Evolutionary conservation across 2,113 vertebrate genomes (phyloP).

Genomic region (Petroica traversi): DNA sequence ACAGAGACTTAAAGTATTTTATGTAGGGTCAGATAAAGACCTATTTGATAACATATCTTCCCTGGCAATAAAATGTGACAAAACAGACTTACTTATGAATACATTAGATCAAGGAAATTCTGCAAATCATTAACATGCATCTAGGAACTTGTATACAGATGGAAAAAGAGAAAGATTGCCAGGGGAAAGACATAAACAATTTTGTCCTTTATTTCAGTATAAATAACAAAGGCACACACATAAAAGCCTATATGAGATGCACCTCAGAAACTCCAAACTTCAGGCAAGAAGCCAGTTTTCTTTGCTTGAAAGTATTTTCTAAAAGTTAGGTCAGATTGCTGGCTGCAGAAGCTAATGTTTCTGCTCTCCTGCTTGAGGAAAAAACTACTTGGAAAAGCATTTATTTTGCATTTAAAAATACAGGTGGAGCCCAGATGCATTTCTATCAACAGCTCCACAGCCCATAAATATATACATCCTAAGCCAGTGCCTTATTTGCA

Average conservation of each 20-base stretch:
- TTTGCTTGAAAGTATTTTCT: background rate
- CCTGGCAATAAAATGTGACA: background rate
- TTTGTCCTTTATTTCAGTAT: background rate
- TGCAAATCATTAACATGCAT: background rate
- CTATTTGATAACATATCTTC: background rate
- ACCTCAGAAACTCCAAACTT: background rate
- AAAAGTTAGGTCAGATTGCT: background rate
- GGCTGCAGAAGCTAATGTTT: background rate
- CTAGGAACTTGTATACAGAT: background rate
- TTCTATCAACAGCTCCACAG: background rate
- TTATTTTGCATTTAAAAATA: constrained; percentile 23
- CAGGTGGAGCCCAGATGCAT: background rate
- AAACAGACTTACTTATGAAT: background rate
- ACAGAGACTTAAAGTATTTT: background rate
- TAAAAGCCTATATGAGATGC: background rate
- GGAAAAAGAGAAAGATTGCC: background rate
- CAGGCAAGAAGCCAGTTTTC: background rate
- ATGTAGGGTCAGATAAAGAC: background rate
- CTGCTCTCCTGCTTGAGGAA: background rate
- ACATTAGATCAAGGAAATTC: background rate
- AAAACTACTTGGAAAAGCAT: background rate
- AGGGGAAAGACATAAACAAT: background rate
- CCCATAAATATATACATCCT: background rate
- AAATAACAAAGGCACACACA: background rate
- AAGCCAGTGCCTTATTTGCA: constrained; percentile 13